Percentiles rank a stretch among this genome's conserved stretches.
Conservation (phyloP, 1,140 invertebrate species). For the Elymnias hypermnestra region DNA sequence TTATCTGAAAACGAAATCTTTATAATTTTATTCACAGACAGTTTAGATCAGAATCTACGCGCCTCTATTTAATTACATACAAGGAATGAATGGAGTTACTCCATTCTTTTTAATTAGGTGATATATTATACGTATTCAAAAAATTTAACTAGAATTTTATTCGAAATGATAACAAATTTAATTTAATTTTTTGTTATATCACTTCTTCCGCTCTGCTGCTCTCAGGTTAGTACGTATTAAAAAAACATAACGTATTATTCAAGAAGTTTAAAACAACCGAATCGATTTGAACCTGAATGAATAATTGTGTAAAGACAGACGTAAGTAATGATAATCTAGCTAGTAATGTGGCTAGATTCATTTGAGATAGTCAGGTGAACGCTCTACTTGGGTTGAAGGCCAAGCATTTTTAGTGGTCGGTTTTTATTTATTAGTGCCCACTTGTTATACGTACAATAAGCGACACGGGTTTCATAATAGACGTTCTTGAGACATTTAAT, state of each 20-base stretch:
- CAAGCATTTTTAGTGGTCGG: conserved; percentile 39
- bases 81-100: background rate
- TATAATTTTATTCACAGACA: background rate
- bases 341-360: conserved; percentile 41
- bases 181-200: conserved; percentile 15
- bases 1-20: no score
- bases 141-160: conserved; percentile 3
- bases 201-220: conserved; percentile 17
- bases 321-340: conserved; percentile 28
- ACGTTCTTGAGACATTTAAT: conserved; percentile 2
- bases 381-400: conserved; percentile 54
- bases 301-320: conserved; percentile 20
- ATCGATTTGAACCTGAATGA: conserved; percentile 19
- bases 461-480: conserved; percentile 4
- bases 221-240: conserved; percentile 8
- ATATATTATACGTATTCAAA: background rate
- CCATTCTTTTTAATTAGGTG: background rate
- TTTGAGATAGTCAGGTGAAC: conserved; percentile 50
- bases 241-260: conserved; percentile 14
- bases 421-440: conserved; percentile 47
- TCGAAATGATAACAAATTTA: conserved; percentile 8
- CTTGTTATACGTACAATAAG: conserved; percentile 25
- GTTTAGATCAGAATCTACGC: background rate
- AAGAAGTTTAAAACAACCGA: conserved; percentile 14
- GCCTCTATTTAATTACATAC: background rate